phyloP scores from a whole-genome alignment of 2,888 invertebrate genomes.

The Xestia xanthographa region DNA sequence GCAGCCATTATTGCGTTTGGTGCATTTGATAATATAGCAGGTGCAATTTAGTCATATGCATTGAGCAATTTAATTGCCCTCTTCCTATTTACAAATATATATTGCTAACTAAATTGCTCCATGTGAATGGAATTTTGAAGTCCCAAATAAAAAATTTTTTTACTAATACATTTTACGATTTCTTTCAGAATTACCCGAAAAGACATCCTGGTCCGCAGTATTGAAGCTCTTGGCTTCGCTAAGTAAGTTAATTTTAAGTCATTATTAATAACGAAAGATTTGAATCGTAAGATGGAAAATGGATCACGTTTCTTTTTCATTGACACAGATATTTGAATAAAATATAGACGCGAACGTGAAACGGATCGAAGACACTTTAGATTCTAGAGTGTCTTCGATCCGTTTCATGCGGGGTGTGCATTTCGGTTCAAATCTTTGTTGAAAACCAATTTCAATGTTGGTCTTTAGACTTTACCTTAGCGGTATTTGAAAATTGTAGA shows the following conservation, averaged over 20 bases:
- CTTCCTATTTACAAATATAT: background rate
- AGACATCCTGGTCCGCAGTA: constrained; percentile 49
- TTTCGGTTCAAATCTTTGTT: constrained; percentile 11
- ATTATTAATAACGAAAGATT: background rate
- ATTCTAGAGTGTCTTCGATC: no score
- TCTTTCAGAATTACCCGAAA: constrained; percentile 46
- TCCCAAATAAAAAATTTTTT: background rate
- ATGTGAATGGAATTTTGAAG: background rate
- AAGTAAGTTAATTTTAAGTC: constrained; percentile 54
- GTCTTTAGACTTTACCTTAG: constrained; percentile 11
- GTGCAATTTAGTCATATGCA: background rate
- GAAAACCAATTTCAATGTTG: background rate
- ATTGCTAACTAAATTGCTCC: background rate
- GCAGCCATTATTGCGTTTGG: background rate
- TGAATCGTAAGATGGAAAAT: background rate
- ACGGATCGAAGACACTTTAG: no score
- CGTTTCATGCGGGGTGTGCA: background rate
- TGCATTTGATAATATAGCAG: background rate
- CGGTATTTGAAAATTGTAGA: constrained; percentile 21
- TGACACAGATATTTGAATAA: background rate
- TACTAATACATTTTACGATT: constrained; percentile 14
- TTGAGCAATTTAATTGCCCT: background rate
- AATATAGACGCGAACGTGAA: no score
- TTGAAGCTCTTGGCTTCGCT: constrained; percentile 30
- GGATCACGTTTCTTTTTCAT: background rate